phyloP scores from a whole-genome alignment of 2,888 invertebrate species.

The Halictus ligatus region DNA sequence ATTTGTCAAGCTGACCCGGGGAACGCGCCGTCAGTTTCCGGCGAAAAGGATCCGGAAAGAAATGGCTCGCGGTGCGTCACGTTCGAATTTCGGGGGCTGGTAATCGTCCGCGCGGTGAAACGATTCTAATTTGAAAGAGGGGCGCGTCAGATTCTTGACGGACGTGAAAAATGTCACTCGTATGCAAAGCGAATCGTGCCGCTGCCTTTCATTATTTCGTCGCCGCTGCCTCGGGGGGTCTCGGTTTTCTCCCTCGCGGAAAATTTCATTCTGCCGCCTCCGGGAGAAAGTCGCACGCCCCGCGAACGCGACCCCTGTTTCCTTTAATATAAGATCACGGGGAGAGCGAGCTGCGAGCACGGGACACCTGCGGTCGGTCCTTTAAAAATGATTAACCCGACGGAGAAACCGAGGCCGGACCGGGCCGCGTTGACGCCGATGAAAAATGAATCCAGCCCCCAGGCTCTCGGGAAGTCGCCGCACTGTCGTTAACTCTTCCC shows the following conservation, averaged over 20 bases:
- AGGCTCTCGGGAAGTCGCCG: slow-evolving; percentile 61
- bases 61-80: not conserved
- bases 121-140: slow-evolving; percentile 45
- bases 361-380: slow-evolving; percentile 77
- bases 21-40: not conserved
- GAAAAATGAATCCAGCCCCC: slow-evolving; percentile 77
- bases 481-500: slow-evolving; percentile 74
- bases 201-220: slow-evolving; percentile 74
- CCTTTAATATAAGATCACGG: slow-evolving; percentile 61
- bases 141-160: slow-evolving; percentile 47
- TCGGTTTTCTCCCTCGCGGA: slow-evolving; percentile 50
- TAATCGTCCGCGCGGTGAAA: slow-evolving; percentile 27
- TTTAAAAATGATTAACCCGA: slow-evolving; percentile 82
- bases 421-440: slow-evolving; percentile 61
- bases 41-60: not conserved
- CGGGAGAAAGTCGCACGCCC: slow-evolving; percentile 48
- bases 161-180: slow-evolving; percentile 75
- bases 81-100: not conserved
- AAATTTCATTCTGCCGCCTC: slow-evolving; percentile 73
- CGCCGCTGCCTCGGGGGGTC: slow-evolving; percentile 4
- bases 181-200: slow-evolving; percentile 76
- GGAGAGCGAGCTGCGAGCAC: slow-evolving; percentile 50
- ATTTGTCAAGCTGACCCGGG: slow-evolving; percentile 15
- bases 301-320: slow-evolving; percentile 28
- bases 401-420: slow-evolving; percentile 50